Conservation (phyloP, 2,113 vertebrate species). For the Carettochelys insculpta region DNA sequence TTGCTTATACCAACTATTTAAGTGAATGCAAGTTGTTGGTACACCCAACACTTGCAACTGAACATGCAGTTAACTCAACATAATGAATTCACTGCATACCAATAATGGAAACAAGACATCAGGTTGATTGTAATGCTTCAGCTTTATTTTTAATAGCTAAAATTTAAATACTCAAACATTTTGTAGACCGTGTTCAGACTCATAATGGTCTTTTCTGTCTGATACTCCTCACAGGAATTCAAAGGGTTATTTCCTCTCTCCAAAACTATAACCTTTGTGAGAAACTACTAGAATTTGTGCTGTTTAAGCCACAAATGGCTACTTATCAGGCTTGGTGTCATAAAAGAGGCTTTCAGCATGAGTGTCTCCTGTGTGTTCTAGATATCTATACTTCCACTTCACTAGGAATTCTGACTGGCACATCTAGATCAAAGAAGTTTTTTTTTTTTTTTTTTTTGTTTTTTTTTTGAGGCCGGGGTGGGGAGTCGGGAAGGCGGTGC, state of each 20-base stretch:
- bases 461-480: too few relatives aligned
- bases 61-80: constrained; percentile 9
- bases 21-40: not conserved
- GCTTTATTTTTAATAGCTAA: constrained; percentile 16
- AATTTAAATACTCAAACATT: not conserved
- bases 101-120: constrained; percentile 9
- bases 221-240: not conserved
- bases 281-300: not conserved
- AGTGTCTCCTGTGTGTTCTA: not conserved
- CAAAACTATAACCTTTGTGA: not conserved
- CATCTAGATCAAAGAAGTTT: not conserved
- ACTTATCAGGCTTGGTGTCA: not conserved
- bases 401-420: not conserved
- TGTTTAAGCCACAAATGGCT: not conserved
- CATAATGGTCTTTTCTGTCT: not conserved
- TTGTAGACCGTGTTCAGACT: not conserved
- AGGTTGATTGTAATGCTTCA: not conserved
- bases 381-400: not conserved
- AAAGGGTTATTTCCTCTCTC: not conserved
- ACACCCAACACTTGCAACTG: constrained; percentile 13
- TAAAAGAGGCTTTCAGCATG: not conserved
- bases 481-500: not conserved
- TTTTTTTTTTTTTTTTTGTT: too few relatives aligned
- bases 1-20: not conserved
- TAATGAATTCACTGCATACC: constrained; percentile 44